Evolutionary conservation across 2,113 vertebrate genomes (phyloP).

Genomic region (Ceratotherium simum): DNA sequence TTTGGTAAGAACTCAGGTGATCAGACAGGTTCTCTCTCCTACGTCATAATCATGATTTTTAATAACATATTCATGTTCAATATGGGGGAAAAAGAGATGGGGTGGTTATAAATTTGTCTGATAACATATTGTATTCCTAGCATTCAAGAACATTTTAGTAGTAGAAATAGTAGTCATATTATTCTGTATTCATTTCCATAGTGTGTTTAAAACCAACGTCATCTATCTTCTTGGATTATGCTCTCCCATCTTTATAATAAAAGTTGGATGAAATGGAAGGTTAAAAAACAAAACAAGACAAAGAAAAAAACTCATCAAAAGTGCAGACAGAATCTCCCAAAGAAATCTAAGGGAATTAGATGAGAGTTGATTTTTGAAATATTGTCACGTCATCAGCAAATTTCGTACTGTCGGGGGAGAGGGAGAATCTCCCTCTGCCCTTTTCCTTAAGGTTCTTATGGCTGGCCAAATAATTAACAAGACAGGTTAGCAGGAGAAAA

Average conservation of each 20-base stretch:
- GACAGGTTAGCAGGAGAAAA: too few species aligned
- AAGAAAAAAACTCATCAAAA: slow-evolving; percentile 18
- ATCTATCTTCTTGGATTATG: neutral
- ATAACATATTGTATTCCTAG: neutral
- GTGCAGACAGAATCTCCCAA: neutral
- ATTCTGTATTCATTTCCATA: neutral
- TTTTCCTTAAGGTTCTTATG: too few species aligned
- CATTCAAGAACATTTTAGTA: neutral
- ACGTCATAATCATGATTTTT: neutral
- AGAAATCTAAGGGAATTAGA: neutral
- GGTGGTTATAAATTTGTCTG: slow-evolving; percentile 23
- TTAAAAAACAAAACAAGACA: neutral
- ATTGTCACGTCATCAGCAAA: neutral
- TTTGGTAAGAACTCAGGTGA: neutral
- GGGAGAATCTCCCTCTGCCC: too few species aligned
- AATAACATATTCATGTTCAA: neutral
- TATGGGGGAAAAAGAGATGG: neutral
- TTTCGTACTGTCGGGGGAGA: too few species aligned
- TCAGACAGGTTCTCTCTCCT: neutral
- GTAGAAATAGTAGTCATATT: neutral
- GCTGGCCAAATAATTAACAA: too few species aligned
- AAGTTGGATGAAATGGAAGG: neutral
- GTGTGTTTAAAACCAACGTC: neutral
- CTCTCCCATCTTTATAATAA: neutral
- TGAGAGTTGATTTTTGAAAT: neutral